Evolutionary conservation across 1,140 invertebrate species (phyloP), one percentile per base, ranked within the genome.

Genomic region (Paraescarpia echinospica): DNA sequence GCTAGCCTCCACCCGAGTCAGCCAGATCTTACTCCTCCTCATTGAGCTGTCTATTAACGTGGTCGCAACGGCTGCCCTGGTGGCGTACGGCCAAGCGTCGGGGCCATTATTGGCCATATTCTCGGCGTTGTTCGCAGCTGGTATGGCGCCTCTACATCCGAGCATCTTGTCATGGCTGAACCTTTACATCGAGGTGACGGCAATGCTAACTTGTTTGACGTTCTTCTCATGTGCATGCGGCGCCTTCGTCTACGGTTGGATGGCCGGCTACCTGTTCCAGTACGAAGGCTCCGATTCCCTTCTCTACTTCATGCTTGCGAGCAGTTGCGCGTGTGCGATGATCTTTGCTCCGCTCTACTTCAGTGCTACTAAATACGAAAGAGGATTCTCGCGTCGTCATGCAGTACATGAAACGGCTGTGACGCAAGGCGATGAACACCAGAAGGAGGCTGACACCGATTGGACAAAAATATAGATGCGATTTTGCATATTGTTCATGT

Each of bases 261-360:
- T 94, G 8, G 94, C 94, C 18, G 94, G 94, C 5, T 94, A 93
- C 90, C 92, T 95, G 1, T 95, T 94, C 41, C 93, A 94, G 31
- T 92, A 91, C 35, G 92, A 94, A 22, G 94, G 94, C 18, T 92
- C 94, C 33, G 34, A 90, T 2, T 91, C 93, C 18, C 94, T 94
- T 31, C 89, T 94, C 18, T 94, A 94, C 91, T 89, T 94, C 22
- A 89, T 94, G 5, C 91, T 93, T 0, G 93, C 89, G 0, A 94
- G 93, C 89, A 14, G 9, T 6, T 35, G 33, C 33, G 33, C 34
- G 92, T 41, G 59, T 34, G 92, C 31, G 18, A 14, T 92, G 35
- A 27, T 34, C 33, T 92, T 89, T 77, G 59, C 59, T 6, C 59
- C 59, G 59, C 22, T 77, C 12, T 77, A 77, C 22, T 77, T 77